phyloP scores from a whole-genome alignment of 2,888 invertebrate genomes.

The Dinocampus coccinellae region DNA sequence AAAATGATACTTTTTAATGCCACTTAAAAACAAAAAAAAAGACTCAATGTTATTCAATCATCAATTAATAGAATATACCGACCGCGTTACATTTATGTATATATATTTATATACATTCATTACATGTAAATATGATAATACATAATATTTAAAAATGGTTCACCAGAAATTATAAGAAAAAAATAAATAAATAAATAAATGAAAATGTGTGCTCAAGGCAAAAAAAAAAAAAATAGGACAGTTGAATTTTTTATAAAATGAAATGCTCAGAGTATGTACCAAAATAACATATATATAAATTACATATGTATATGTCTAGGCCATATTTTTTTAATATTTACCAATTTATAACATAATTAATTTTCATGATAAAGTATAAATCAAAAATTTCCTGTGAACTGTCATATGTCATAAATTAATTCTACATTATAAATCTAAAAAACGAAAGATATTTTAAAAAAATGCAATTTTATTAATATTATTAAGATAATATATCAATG shows the following conservation, averaged over 20 bases:
- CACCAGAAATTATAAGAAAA: background rate
- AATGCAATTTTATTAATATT: background rate
- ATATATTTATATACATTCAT: constrained; percentile 19
- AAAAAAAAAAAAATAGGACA: background rate
- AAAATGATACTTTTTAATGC: background rate
- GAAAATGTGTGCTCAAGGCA: background rate
- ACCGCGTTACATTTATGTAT: constrained; percentile 4
- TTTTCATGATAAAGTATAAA: background rate
- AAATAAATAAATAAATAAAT: background rate
- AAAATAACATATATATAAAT: background rate
- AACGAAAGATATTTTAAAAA: background rate
- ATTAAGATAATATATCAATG: background rate
- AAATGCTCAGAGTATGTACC: background rate
- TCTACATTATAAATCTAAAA: background rate
- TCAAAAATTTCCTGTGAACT: background rate
- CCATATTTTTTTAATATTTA: background rate
- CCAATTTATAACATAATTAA: background rate
- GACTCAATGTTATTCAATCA: constrained; percentile 11
- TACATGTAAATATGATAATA: constrained; percentile 8
- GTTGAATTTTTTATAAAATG: background rate
- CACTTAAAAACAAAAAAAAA: background rate
- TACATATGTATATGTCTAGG: background rate
- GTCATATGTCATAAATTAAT: background rate
- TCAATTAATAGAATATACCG: constrained; percentile 8
- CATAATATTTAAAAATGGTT: background rate